Evolutionary conservation across 2,113 vertebrate species (phyloP), one percentile per base, ranked within the genome.

Genomic region (Myiopsitta monachus): DNA sequence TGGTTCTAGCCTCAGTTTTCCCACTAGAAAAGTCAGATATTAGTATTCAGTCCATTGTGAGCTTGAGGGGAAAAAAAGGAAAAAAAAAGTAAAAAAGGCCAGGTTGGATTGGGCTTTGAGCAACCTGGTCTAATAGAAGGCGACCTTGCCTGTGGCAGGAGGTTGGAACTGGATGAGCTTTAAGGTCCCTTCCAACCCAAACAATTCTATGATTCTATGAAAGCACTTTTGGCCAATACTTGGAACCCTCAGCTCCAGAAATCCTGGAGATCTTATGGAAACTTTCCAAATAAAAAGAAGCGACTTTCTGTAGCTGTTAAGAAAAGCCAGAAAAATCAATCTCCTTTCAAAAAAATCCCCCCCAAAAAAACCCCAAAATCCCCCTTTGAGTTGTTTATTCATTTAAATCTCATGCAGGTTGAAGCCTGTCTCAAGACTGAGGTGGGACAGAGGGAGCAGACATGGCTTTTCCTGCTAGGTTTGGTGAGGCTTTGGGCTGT

Each of bases 1-100:
- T 46, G 51, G 30, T 38, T 36, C 13, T 57, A 90, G 76, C 86
- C 86, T 95, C 70, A 33, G 67, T 79, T 83, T 95, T 41, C 57
- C 44, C 44, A 19, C 5, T 26, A 10, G 11, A 1, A 24, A 55
- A 38, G 38, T 7, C 62, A 24, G 22, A 26, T 43, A 5, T 22
- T 39, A 11, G 21, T 5, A 10, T 59, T 82, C 14, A 51, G 23
- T 13, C 36, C 36, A 2, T 5, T 23, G 63, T 16, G 62, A 87
- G 9, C 36, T 41, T 62, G 41, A 69, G 69, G 10, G 5, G 7
- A 18, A 49, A 14, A 12, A 22, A 3, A 51, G n/a, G 47, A 18
- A 44, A 49, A 49, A 49, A 49, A 49, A 49, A 46, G 18, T 19
- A 46, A 46, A 49, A 49, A 26, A 49, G 49, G 24, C 24, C 49